Percentiles rank a stretch among this genome's conserved stretches.
Conservation (phyloP, 1,140 invertebrate genomes). For the Drosophila takahashii region DNA sequence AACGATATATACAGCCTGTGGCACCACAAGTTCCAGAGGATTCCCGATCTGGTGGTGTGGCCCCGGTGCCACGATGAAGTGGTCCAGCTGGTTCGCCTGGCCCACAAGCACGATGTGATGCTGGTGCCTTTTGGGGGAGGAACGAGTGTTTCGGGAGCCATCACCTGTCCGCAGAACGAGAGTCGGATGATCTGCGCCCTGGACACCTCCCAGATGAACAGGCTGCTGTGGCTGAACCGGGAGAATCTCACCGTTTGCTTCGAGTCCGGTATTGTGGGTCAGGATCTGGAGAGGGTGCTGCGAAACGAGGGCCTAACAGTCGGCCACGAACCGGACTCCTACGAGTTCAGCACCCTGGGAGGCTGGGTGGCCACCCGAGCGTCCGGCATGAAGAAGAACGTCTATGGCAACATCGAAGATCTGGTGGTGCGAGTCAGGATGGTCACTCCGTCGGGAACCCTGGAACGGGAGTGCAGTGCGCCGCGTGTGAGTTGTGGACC, state of each 20-base stretch:
- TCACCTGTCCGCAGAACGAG: conserved; percentile 94
- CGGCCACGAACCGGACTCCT: conserved; percentile 98
- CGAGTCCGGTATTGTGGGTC: conserved; percentile 97
- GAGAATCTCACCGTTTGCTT: conserved; percentile 94
- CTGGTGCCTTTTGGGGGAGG: conserved; percentile 98
- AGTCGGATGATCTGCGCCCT: conserved; percentile 93
- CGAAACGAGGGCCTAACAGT: conserved; percentile 90
- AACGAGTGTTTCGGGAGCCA: conserved; percentile 96
- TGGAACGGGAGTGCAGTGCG: conserved; percentile 94
- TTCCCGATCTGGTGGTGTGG: conserved; percentile 98
- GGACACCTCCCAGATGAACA: conserved; percentile 98
- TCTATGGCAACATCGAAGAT: conserved; percentile 99
- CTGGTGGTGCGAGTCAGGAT: conserved; percentile 95
- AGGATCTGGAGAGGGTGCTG: conserved; percentile 94
- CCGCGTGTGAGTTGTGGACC: conserved; percentile 96
- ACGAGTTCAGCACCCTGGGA: conserved; percentile 98
- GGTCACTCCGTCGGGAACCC: conserved; percentile 92
- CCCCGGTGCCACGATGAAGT: conserved; percentile 94
- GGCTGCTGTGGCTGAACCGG: conserved; percentile 96
- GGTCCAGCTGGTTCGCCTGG: conserved; percentile 91
- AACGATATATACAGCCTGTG: conserved; percentile 94
- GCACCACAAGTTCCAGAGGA: conserved; percentile 90
- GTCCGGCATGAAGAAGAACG: conserved; percentile 99
- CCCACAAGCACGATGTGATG: conserved; percentile 91
- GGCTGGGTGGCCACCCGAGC: conserved; percentile 99